Evolutionary conservation across 2,797 vertebrate species (phyloP).

Genomic region (Takifugu ocellatus): DNA sequence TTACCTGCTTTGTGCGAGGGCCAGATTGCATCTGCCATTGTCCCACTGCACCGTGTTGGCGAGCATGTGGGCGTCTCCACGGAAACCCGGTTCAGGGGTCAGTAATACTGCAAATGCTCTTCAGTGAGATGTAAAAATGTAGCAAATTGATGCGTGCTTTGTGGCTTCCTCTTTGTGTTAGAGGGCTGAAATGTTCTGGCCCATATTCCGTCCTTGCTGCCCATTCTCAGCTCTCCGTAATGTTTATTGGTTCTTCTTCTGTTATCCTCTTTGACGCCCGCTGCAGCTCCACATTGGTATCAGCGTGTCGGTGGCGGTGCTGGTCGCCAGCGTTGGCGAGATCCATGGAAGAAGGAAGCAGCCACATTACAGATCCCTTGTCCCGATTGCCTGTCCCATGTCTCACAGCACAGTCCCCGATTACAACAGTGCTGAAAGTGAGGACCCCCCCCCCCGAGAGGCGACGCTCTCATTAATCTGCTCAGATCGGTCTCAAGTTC

Average conservation of each 20-base stretch:
- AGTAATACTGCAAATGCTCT: slow-evolving; percentile 39
- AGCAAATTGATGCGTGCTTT: slow-evolving; percentile 30
- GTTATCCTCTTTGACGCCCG: background rate
- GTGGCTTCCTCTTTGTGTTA: slow-evolving; percentile 27
- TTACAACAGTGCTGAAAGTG: slow-evolving; percentile 28
- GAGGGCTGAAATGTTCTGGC: slow-evolving; percentile 1
- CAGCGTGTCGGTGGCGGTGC: slow-evolving; percentile 48
- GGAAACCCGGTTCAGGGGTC: slow-evolving; percentile 60
- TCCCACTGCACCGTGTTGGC: slow-evolving; percentile 28
- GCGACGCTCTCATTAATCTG: too few relatives aligned
- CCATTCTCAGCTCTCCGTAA: background rate
- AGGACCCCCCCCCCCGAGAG: slow-evolving; percentile 2
- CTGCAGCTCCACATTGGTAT: slow-evolving; percentile 22
- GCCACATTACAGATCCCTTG: slow-evolving; percentile 34
- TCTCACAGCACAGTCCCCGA: too few relatives aligned
- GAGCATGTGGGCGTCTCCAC: slow-evolving; percentile 48
- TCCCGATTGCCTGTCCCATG: background rate
- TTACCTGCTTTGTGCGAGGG: slow-evolving; percentile 49
- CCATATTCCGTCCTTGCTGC: background rate
- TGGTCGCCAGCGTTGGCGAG: too few relatives aligned
- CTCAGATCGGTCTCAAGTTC: too few relatives aligned
- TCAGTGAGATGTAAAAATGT: slow-evolving; percentile 40
- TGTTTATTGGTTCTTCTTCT: background rate
- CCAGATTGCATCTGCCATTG: slow-evolving; percentile 53
- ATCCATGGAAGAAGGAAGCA: too few relatives aligned